Evolutionary conservation across 1,140 invertebrate species (phyloP).

Genomic region (Halictus rubicundus): DNA sequence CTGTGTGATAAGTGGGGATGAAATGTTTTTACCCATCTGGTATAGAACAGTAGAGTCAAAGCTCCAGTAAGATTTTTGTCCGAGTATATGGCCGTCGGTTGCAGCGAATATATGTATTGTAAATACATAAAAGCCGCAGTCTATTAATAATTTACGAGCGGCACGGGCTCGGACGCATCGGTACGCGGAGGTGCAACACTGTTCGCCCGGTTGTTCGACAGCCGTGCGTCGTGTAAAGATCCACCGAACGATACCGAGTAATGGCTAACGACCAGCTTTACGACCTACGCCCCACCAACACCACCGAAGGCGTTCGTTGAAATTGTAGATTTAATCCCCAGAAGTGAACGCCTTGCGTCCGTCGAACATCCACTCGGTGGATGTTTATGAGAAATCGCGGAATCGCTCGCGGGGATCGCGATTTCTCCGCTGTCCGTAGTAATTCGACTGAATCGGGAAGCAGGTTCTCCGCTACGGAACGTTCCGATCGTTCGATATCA

Average conservation of each 20-base stretch:
- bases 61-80: too few species aligned
- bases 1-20: too few species aligned
- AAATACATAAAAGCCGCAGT: too few species aligned
- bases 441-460: too few species aligned
- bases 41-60: too few species aligned
- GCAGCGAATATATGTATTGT: too few species aligned
- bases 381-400: conserved; percentile 10
- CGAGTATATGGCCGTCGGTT: too few species aligned
- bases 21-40: too few species aligned
- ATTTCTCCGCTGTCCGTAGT: not conserved
- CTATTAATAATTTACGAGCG: conserved; percentile 58
- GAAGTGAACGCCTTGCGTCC: not conserved
- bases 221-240: conserved; percentile 8
- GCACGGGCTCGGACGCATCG: not conserved
- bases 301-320: conserved; percentile 12
- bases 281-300: conserved; percentile 9
- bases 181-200: not conserved
- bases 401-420: not conserved
- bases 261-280: conserved; percentile 38
- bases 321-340: conserved; percentile 8
- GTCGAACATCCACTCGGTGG: too few species aligned
- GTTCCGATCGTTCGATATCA: too few species aligned
- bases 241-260: conserved; percentile 24
- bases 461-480: too few species aligned
- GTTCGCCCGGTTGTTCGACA: not conserved